A percentile compares a stretch with the other conserved stretches of the same genome.
Conservation (phyloP, 2,797 vertebrate genomes). For the Antrozous pallidus region DNA sequence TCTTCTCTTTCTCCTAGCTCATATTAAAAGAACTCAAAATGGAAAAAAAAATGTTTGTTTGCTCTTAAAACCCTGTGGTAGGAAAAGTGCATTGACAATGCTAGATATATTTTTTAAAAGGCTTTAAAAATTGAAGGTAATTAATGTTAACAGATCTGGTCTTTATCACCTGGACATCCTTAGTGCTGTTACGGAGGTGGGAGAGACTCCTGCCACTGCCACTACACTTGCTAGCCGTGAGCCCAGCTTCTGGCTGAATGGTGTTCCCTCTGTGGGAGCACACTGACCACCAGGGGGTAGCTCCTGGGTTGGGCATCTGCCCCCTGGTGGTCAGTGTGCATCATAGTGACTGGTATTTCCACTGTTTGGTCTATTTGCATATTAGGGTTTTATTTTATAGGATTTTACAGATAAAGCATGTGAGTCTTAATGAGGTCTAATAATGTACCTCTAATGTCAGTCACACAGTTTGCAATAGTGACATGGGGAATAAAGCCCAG, state of each 20-base stretch:
- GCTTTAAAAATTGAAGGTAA: constrained; percentile 11
- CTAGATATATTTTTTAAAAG: not conserved
- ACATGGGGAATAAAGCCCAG: not conserved
- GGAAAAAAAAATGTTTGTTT: not conserved
- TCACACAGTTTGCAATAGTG: not conserved
- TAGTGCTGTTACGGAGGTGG: too few species aligned
- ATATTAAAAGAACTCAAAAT: not conserved
- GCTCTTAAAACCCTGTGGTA: not conserved
- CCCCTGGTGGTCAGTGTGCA: too few species aligned
- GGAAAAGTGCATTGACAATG: not conserved
- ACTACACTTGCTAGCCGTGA: too few species aligned
- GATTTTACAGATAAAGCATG: constrained; percentile 25
- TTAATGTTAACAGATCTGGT: not conserved
- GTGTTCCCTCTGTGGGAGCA: too few species aligned
- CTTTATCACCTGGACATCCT: not conserved
- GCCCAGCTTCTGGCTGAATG: too few species aligned
- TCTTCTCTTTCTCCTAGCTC: not conserved
- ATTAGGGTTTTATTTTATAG: too few species aligned
- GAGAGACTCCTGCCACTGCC: too few species aligned
- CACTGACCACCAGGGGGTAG: too few species aligned
- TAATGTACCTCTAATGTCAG: not conserved
- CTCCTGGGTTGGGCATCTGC: too few species aligned
- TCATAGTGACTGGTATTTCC: too few species aligned
- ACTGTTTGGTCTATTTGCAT: too few species aligned
- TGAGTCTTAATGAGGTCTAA: not conserved